Evolutionary conservation across 1,140 invertebrate genomes (phyloP), one percentile per base, ranked within the genome.

Genomic region (Psilanteris sp.): DNA sequence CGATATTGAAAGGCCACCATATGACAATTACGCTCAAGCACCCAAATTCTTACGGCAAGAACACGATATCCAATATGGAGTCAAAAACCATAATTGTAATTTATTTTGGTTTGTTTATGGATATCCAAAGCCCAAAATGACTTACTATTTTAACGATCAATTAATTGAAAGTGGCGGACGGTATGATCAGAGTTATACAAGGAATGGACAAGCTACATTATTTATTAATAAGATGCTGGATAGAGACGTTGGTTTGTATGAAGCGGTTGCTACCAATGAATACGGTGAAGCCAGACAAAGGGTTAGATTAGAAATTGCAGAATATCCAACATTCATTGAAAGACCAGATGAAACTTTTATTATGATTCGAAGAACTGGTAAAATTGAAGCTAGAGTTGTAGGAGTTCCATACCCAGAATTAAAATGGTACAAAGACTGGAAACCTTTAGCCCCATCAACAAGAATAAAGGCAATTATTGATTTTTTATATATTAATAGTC

Each of bases 391-490:
- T 29, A 91, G 94, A 39, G 92, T 99, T 29, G 93, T 93, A 15
- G 98, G 97, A 6, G 92, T 96, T 50, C 98, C 98, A 0, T 93
- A 94, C 79, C 97, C 98, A 0, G 95, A 97, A 70, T 92, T 99
- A n/a, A 97, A 96, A 83, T 98, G 96, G 96, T 98, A 95, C 88
- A 98, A 98, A 88, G 96, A 98, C 84, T 98, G 96, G 96, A 94
- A 96, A 81, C 96, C 95, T 1, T 82, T 98, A 3, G 92, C 94
- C 1, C 86, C 94, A 1, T 94, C 95, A 0, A 90, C 91, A 3
- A 92, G 96, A 77, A 92, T 96, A 11, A 96, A 95, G 90, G 93
- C 96, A 78, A 31, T 37, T 39, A 8, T 18, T 41, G 18, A 22
- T 20, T 20, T 20, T n/a, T n/a, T n/a, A n/a, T n/a, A n/a, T n/a